Evolutionary conservation across 2,888 invertebrate genomes (phyloP), one percentile per base, ranked within the genome.

Genomic region (Drosophila multiciliata): DNA sequence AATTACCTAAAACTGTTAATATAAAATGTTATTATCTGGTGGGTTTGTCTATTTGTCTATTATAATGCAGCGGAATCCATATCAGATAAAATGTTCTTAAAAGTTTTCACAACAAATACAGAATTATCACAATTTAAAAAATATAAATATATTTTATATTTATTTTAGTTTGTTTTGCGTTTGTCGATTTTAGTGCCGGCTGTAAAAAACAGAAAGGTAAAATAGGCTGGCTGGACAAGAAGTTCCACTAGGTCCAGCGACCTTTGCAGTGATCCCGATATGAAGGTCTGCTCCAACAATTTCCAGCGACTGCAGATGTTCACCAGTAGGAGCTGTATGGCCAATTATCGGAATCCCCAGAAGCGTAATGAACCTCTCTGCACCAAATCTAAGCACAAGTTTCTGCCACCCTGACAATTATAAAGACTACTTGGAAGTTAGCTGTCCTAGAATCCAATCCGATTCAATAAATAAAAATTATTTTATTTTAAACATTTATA

Each of bases 341-440:
- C 83, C 20, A 91, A 91, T 57, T 91, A 91, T 33, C 81, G 83
- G 35, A 84, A 87, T 77, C 86, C 91, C 3, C 82, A 85, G 35
- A 90, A 87, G 60, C 81, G 78, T 8, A 66, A 83, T 36, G 63
- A 80, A 9, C 80, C 87, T 1, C 75, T 82, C 5, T 87, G 87
- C 67, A 68, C 67, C 36, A 35, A 55, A 9, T 58, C 35, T 6
- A 84, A 87, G 20, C 84, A 75, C 55, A 64, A 26, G 26, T 86
- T 69, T 26, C 45, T 87, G 12, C 50, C 67, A 11, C 12, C 29
- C 12, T 60, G 15, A 65, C 38, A 4, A 4, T 3, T 0, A 20
- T 8, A 20, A 33, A n/a, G 7, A 2, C 29, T 9, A 3, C 29
- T 20, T 54, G 59, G n/a, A 60, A 75, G 42, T 75, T 53, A 58